Evolutionary conservation across 2,113 vertebrate species (phyloP).

Genomic region (Alligator mississippiensis): DNA sequence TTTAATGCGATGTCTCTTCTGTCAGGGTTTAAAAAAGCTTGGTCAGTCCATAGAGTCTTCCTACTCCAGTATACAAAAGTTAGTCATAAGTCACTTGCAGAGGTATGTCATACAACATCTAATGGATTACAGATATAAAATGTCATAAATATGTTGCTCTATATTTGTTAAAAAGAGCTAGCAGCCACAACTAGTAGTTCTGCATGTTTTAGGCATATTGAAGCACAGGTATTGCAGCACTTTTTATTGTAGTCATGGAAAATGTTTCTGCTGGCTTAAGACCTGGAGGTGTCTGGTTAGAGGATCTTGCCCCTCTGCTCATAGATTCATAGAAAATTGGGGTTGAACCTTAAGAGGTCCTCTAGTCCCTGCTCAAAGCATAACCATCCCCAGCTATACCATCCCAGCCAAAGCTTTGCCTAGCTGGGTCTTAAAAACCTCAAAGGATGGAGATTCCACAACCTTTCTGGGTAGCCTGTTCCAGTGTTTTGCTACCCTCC

Average conservation of each 20-base stretch:
- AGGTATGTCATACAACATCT: constrained; percentile 79
- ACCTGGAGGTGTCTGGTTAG: too few relatives aligned
- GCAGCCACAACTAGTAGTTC: neutral
- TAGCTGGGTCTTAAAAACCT: too few relatives aligned
- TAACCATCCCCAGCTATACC: too few relatives aligned
- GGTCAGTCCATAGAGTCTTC: constrained; percentile 98
- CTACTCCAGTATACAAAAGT: constrained; percentile 96
- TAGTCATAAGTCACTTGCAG: constrained; percentile 97
- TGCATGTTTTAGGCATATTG: neutral
- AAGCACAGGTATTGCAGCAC: neutral
- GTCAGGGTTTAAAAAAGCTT: constrained; percentile 96
- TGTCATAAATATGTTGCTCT: neutral
- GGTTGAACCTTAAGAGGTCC: too few relatives aligned
- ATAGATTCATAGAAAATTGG: too few relatives aligned
- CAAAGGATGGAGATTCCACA: too few relatives aligned
- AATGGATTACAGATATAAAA: neutral
- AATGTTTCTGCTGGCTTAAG: neutral
- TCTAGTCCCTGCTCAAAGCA: too few relatives aligned
- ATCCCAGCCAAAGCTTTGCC: too few relatives aligned
- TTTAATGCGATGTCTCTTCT: constrained; percentile 5
- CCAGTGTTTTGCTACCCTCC: too few relatives aligned
- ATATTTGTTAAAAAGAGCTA: neutral
- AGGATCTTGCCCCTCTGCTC: too few relatives aligned
- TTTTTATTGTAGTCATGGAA: neutral
- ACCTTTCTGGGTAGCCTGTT: too few relatives aligned